Base-by-base conservation (phyloP, 2,797 vertebrate species). In the Ptychobarbus kaznakovi region DNA sequence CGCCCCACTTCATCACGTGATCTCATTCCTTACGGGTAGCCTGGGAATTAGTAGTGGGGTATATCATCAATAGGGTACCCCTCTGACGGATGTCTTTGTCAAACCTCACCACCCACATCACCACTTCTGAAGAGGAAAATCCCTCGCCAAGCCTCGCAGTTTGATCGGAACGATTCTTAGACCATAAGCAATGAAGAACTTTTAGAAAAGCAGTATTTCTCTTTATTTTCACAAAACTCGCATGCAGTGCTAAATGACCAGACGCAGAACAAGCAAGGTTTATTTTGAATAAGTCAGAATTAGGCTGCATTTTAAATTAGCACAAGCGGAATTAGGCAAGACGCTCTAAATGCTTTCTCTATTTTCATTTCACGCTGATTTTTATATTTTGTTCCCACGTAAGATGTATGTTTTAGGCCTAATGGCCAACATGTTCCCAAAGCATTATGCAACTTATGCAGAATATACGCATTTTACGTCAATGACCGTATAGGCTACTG, bases 1-100 rank as follows among this genome's bases (percentile, higher is more conserved):
- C 97, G 97, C 96, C 97, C 97, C 96, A 95, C 95, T 94, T 92
- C 56, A 95, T 98, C 97, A 98, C 97, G 97, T 98, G 97, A 92
- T 96, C 92, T 94, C 93, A 93, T 95, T 95, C 96, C 96, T 98
- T 97, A 97, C 98, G 97, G 97, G 97, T 94, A 97, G 96, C 96
- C 95, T 96, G 92, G 96, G 96, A 97, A 97, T 98, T 96, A 96
- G 93, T 96, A 96, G 96, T 96, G 96, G 96, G 96, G 95, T 95
- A 79, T 86, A 86, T 90, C 87, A 90, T 90, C 89, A 89, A 85
- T 88, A 88, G 86, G 85, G 87, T 81, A 86, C 89, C 87, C 86
- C 89, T 85, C 44, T 69, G 61, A 82, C 77, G 85, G 53, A 78
- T 85, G 83, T 79, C 89, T 82, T 90, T 90, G 87, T 89, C 85